Base-by-base conservation (phyloP, 2,797 vertebrate species). In the Hylomyscus alleni region DNA sequence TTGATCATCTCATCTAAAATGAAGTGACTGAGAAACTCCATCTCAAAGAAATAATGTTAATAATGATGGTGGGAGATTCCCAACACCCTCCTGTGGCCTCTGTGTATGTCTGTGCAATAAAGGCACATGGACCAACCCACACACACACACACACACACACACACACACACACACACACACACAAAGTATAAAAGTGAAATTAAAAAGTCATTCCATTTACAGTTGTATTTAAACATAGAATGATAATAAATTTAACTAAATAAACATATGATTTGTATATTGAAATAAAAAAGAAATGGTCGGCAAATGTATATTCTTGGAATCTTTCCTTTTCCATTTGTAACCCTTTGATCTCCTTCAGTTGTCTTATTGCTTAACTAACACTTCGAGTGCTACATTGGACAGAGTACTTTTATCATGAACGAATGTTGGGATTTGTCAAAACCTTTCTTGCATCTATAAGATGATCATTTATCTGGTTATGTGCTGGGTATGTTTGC, bases 191-290 rank as follows among this genome's bases (percentile, higher is more conserved):
- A 82, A 83, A 40, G 62, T 58, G 17, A 93, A 86, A 56, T 78
- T 91, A 87, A 56, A 84, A 58, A 69, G 22, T 3, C 54, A 94
- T 89, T 83, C 12, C 50, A 85, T 40, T 82, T 91, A 37, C 0
- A 26, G 77, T 69, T 84, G 11, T 84, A 50, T n/a, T 85, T 87
- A 93, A 93, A 44, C 14, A 90, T 54, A 78, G 78, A 56, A 80
- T 65, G 37, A 29, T 31, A 90, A 75, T 72, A 89, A 78, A 67
- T 84, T 58, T 90, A n/a, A 62, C 31, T 1, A 73, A 90, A 34
- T 60, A 88, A 14, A 24, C 19, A 1, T 13, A 91, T 89, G 9
- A 72, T 47, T 19, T 91, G 5, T n/a, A 78, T 20, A 22, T 17
- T 40, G 14, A 91, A 88, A 86, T 60, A 5, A 58, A 82, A 3